Percentiles rank a stretch among this genome's conserved stretches.
These are phyloP conservation scores for Achroia grisella DNA, from an alignment of 1,140 invertebrate species.

Conservation along the genomic window DNA sequence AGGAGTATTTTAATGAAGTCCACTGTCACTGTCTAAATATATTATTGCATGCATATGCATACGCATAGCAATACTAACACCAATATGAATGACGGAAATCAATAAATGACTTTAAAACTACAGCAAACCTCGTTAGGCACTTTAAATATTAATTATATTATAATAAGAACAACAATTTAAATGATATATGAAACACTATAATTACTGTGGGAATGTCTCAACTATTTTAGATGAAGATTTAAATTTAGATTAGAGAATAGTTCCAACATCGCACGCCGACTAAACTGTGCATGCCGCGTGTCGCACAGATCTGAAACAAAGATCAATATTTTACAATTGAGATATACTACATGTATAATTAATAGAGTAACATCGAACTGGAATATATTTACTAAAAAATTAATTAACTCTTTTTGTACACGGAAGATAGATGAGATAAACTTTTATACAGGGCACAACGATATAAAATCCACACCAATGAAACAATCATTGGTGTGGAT, in stretches of 20 bases:
- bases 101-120: constrained; percentile 9
- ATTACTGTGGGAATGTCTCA: constrained; percentile 8
- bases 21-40: neutral
- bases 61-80: no score
- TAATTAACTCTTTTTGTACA: no score
- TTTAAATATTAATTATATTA: constrained; percentile 13
- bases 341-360: no score
- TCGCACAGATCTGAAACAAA: neutral
- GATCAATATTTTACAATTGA: no score
- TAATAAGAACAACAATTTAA: constrained; percentile 6
- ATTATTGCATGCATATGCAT: neutral
- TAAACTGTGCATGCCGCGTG: neutral
- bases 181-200: constrained; percentile 11
- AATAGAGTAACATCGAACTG: no score
- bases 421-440: no score
- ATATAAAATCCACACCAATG: no score
- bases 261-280: neutral
- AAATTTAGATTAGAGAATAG: constrained; percentile 9
- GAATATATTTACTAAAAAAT: no score
- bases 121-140: constrained; percentile 19
- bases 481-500: no score
- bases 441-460: no score
- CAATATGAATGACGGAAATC: neutral
- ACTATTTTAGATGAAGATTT: constrained; percentile 8
- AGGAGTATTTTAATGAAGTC: constrained; percentile 1